Base-by-base conservation (phyloP, 1,140 invertebrate genomes). In the Trichogramma pretiosum region DNA sequence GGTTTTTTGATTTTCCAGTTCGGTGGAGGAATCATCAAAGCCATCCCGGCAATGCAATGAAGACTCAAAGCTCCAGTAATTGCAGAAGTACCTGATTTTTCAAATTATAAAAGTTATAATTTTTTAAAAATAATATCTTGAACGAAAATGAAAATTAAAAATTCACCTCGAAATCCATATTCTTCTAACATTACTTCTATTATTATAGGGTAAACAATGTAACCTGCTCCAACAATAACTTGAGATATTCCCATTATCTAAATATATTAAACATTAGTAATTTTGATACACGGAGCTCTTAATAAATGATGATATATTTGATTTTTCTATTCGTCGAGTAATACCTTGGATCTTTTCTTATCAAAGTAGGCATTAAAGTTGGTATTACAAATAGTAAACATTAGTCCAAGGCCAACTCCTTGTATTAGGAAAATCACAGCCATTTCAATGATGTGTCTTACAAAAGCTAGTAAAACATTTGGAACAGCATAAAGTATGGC, bases 281-380 rank as follows among this genome's bases (percentile, higher is more conserved):
- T n/a, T n/a, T n/a, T n/a, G n/a, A n/a, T n/a, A n/a, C n/a, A n/a
- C n/a, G n/a, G n/a, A n/a, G n/a, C n/a, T n/a, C n/a, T n/a, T n/a
- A n/a, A n/a, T n/a, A n/a, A n/a, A n/a, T n/a, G n/a, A n/a, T n/a
- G n/a, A n/a, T n/a, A n/a, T n/a, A n/a, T n/a, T n/a, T n/a, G n/a
- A n/a, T n/a, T n/a, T n/a, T n/a, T n/a, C n/a, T n/a, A n/a, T n/a
- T n/a, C n/a, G n/a, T n/a, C n/a, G n/a, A n/a, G n/a, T n/a, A n/a
- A n/a, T 59, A 72, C 69, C 54, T 58, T 63, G 0, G 68, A 54
- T 22, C 69, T 54, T 47, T 59, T 70, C 35, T 68, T 68, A 5
- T 70, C 67, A 39, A 70, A 72, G 36, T 64, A 72, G 19, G 69
- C 62, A 50, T 72, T 70, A 37, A 72, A 70, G 48, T 67, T 68